Conservation (phyloP, 2,888 invertebrate species). For the Hedya salicella region DNA sequence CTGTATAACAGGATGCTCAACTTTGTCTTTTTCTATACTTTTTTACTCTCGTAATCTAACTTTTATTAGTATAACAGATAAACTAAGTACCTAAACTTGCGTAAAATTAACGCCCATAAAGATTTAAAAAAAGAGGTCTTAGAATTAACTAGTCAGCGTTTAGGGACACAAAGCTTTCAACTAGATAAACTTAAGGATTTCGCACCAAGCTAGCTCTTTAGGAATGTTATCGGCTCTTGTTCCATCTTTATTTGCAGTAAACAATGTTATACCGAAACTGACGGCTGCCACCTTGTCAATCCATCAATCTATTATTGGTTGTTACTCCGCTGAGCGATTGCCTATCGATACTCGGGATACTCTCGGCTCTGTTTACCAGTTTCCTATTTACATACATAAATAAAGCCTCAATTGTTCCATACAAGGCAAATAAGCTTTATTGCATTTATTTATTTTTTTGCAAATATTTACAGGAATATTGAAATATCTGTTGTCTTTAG, state of each 20-base stretch:
- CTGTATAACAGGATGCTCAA: too few relatives aligned
- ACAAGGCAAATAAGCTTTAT: too few relatives aligned
- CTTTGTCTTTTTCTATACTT: too few relatives aligned
- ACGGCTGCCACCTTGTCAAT: conserved; percentile 34
- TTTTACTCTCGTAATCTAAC: too few relatives aligned
- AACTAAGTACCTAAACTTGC: background rate
- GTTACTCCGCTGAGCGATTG: conserved; percentile 37
- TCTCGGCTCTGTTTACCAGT: conserved; percentile 14
- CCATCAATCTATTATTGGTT: conserved; percentile 40
- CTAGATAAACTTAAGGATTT: conserved; percentile 14
- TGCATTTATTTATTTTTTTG: too few relatives aligned
- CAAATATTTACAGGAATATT: too few relatives aligned
- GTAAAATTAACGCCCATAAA: background rate
- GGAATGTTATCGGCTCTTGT: conserved; percentile 16
- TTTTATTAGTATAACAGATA: too few relatives aligned
- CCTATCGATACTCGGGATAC: conserved; percentile 18
- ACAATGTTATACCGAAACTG: conserved; percentile 35
- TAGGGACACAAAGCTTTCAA: conserved; percentile 22
- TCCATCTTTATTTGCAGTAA: conserved; percentile 21
- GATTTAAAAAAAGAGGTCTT: background rate
- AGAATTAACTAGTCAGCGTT: background rate
- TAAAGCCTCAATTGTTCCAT: background rate
- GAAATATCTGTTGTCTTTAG: too few relatives aligned
- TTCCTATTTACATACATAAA: conserved; percentile 16
- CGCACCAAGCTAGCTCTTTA: background rate